Evolutionary conservation across 2,888 invertebrate species (phyloP), one percentile per base, ranked within the genome.

Genomic region (Pheosia gnoma): DNA sequence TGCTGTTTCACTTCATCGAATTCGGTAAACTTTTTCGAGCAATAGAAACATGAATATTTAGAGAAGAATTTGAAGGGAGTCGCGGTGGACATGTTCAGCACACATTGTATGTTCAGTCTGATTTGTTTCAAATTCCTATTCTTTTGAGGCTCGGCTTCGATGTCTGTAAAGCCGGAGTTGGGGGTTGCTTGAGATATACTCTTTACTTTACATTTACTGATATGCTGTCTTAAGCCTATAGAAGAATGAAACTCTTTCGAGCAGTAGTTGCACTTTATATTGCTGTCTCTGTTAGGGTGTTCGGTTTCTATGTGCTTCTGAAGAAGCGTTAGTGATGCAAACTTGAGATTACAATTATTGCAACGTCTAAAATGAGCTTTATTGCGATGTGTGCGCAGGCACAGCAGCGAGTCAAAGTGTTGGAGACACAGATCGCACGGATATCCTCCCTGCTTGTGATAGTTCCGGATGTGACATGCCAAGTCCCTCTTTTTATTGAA

Each of bases 31-130:
- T 86, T 87, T 63, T 84, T 84, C 0, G 89, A 84, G 59, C 93
- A 93, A 71, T 90, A 89, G 67, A 93, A 93, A 59, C 93, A 93
- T 1, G 85, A 83, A 59, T 79, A 93, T 63, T 86, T 89, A 0
- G 88, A 83, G 64, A 90, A 88, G 65, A 90, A 93, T 66, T 88
- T 88, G 58, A 93, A 93, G 0, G 93, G 93, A 4, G 88, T 69
- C 0, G 90, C 93, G 0, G 90, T 91, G 0, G 93, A 91, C 90
- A 89, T 91, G 65, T 92, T 93, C 0, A 93, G 68, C 2, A 93
- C 87, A 59, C 83, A 87, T 61, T 85, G 83, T 49, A 93, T 92
- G 62, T 93, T 93, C 61, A 85, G 80, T 13, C 93, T 73, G 8
- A 92, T 89, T 71, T 85, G 85, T n/a, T 73, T 47, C 0, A 88